Evolutionary conservation across 2,888 invertebrate genomes (phyloP).

Genomic region (Asteroscopus sphinx): DNA sequence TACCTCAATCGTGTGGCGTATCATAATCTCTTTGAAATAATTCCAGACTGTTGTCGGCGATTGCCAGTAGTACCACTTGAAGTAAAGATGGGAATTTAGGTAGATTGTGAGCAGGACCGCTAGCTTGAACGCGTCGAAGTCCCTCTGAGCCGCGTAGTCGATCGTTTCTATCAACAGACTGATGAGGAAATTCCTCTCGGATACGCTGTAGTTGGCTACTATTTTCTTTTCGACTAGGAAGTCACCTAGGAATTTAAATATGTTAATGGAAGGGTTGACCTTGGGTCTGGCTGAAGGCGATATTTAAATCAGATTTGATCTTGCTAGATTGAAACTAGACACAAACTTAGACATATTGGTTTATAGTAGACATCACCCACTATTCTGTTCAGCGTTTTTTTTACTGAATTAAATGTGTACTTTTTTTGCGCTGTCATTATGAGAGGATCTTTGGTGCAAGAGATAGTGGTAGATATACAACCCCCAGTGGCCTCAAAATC

Average conservation of each 20-base stretch:
- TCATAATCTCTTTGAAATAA: conserved; percentile 81
- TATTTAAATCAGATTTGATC: too few species aligned
- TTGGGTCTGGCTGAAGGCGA: too few species aligned
- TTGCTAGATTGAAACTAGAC: too few species aligned
- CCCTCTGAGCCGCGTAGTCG: conserved; percentile 77
- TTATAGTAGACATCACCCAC: too few species aligned
- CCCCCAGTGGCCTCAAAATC: too few species aligned
- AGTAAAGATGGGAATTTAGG: conserved; percentile 73
- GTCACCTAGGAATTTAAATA: conserved; percentile 57
- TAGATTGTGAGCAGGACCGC: conserved; percentile 78
- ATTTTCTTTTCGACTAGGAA: conserved; percentile 76
- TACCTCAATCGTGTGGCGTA: conserved; percentile 82
- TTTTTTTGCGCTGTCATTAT: too few species aligned
- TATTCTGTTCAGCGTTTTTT: too few species aligned
- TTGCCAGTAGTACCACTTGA: conserved; percentile 81
- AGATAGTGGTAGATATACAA: too few species aligned
- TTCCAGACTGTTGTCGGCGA: conserved; percentile 74
- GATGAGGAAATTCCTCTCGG: conserved; percentile 74
- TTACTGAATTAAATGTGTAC: too few species aligned
- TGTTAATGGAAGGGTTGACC: too few species aligned
- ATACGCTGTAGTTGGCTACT: conserved; percentile 68
- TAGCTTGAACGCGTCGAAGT: conserved; percentile 73
- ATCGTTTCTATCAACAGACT: conserved; percentile 71
- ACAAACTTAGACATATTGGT: too few species aligned
- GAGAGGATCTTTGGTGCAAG: too few species aligned